phyloP scores from a whole-genome alignment of 2,113 vertebrate genomes.

The Pygoscelis antarcticus region DNA sequence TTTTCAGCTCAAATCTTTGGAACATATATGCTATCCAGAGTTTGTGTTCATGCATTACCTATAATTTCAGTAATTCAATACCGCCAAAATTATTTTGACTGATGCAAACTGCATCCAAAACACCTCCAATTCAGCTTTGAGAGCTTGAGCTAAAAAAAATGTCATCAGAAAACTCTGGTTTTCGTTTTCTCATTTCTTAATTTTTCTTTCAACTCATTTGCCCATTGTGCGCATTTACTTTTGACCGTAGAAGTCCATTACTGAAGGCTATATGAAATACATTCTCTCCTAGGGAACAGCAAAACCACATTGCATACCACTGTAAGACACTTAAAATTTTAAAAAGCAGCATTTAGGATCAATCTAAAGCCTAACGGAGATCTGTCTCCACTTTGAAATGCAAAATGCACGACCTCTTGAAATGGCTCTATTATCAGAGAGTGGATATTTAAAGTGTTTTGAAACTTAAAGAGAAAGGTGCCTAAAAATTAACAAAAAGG shows the following conservation, averaged over 20 bases:
- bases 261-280: not conserved
- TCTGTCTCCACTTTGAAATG: not conserved
- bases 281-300: not conserved
- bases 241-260: not conserved
- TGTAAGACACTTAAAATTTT: conserved; percentile 37
- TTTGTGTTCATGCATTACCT: not conserved
- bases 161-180: not conserved
- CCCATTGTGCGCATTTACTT: conserved; percentile 16
- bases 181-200: not conserved
- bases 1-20: conserved; percentile 28
- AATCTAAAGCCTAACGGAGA: not conserved
- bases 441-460: not conserved
- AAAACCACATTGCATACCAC: not conserved
- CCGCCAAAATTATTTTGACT: not conserved
- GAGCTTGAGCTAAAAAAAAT: not conserved
- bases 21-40: not conserved
- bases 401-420: not conserved
- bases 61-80: not conserved
- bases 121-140: not conserved
- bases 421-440: not conserved
- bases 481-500: not conserved
- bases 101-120: not conserved
- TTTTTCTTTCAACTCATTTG: not conserved
- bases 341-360: conserved; percentile 44
- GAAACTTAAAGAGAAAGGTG: not conserved